Base-by-base conservation (phyloP, 2,113 vertebrate species). In the Egretta garzetta region DNA sequence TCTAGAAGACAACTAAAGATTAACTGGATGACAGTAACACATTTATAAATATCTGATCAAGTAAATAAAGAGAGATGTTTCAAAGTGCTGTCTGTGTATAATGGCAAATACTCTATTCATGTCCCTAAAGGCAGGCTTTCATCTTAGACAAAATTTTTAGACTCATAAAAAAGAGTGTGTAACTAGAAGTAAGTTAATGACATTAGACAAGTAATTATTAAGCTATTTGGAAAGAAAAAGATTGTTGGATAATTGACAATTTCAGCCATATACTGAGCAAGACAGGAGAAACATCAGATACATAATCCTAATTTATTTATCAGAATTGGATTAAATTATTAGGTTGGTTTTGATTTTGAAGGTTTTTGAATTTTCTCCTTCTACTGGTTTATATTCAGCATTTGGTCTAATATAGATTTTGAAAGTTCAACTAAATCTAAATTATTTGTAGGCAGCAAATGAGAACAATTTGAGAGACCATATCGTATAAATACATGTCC, bases 401-500 rank as follows among this genome's bases (percentile, higher is more conserved):
- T 76, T 74, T 53, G 21, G 73, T 88, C 56, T 87, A 64, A 56
- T 9, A 93, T 0, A 64, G 64, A 77, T 82, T 94, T 90, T 75
- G 33, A 62, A 91, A 86, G 50, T 72, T 92, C 60, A 89, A 4
- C 60, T 71, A 73, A 67, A 92, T 71, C 68, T 77, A 76, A 84
- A 93, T 79, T 74, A 93, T 88, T 91, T 93, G 55, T 81, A 41
- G 5, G 76, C 60, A 89, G 64, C 30, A 91, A 95, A 85, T 30
- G n/a, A 92, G 83, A 87, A 84, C 11, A 84, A 96, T 86, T 88
- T 80, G 59, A 95, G 79, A 49, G 37, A 82, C 68, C 19, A 13
- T 76, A 83, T 80, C 59, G 66, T 64, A 71, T 53, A 95, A 90
- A 95, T 94, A 50, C 27, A 93, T 50, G 56, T 49, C 73, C 91